Evolutionary conservation across 2,113 vertebrate genomes (phyloP).

Genomic region (Ameiurus melas): DNA sequence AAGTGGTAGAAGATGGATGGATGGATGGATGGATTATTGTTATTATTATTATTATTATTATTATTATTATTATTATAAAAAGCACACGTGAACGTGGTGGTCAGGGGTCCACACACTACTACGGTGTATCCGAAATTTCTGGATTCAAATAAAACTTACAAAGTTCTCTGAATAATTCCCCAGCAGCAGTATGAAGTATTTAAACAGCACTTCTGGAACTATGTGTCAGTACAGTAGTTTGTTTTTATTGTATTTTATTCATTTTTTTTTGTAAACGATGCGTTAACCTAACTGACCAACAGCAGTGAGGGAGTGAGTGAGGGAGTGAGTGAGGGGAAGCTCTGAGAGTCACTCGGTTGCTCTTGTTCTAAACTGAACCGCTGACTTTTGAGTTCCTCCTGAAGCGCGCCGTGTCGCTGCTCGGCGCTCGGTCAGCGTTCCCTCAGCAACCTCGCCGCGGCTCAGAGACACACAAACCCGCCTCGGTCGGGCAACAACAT

Average conservation of each 20-base stretch:
- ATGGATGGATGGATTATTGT: no score
- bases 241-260: no score
- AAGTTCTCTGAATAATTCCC: background rate
- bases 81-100: background rate
- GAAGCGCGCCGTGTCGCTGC: background rate
- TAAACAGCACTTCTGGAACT: background rate
- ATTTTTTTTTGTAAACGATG: no score
- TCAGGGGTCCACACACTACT: background rate
- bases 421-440: background rate
- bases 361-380: background rate
- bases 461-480: conserved; percentile 24
- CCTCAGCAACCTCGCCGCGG: conserved; percentile 8
- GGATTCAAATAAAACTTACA: background rate
- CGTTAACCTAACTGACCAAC: background rate
- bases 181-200: background rate
- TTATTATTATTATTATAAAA: no score
- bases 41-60: no score
- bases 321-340: no score
- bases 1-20: no score
- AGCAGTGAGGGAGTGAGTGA: no score
- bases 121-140: background rate
- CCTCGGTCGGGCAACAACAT: conserved; percentile 11
- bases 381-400: no score
- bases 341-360: background rate
- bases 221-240: background rate